phyloP scores from a whole-genome alignment of 2,113 vertebrate species.

The Phylloscopus trochiloides region DNA sequence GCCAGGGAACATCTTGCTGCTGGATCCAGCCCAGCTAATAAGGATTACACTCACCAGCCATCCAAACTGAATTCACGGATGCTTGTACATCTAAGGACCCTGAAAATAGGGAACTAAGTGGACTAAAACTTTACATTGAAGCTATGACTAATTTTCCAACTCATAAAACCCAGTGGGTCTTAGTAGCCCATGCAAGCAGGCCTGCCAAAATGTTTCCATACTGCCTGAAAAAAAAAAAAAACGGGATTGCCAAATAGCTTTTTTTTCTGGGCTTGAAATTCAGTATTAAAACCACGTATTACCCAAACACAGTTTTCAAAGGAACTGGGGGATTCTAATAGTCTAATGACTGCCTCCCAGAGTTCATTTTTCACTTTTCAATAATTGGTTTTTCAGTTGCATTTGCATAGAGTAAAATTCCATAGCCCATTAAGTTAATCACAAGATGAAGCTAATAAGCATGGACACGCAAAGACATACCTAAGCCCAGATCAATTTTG shows the following conservation, averaged over 20 bases:
- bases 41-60: neutral
- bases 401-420: constrained; percentile 71
- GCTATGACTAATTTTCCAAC: constrained; percentile 5
- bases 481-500: constrained; percentile 66
- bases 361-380: constrained; percentile 77
- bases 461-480: constrained; percentile 52
- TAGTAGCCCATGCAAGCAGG: neutral
- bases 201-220: constrained; percentile 39
- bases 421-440: constrained; percentile 76
- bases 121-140: neutral
- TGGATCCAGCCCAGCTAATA: neutral
- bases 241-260: neutral
- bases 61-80: neutral
- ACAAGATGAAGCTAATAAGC: constrained; percentile 70
- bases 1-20: neutral
- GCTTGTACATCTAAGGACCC: neutral
- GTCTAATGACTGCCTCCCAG: constrained; percentile 71
- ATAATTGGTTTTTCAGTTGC: constrained; percentile 75
- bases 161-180: neutral
- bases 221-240: neutral
- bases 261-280: neutral
- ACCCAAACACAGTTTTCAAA: constrained; percentile 51
- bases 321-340: constrained; percentile 61
- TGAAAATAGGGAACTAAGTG: constrained; percentile 18
- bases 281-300: constrained; percentile 50